Conservation (phyloP, 2,797 vertebrate genomes). For the Limosa lapponica region DNA sequence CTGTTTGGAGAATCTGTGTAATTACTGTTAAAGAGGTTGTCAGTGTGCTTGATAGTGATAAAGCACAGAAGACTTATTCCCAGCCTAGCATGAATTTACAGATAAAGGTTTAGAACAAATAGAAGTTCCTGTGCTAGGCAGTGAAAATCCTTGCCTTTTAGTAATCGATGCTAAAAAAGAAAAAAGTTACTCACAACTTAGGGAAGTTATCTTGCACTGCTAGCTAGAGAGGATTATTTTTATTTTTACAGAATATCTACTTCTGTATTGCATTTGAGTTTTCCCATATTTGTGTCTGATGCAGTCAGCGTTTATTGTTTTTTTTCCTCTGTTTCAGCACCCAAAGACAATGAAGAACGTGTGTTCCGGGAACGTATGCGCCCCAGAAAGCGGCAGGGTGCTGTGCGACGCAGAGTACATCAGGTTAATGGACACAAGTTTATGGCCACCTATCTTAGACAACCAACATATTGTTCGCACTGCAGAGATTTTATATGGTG, state of each 20-base stretch:
- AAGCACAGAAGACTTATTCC: background rate
- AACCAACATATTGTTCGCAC: conserved; percentile 96
- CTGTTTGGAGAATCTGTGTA: background rate
- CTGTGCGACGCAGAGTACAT: conserved; percentile 92
- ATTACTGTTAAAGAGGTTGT: background rate
- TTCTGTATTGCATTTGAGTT: background rate
- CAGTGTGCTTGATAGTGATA: background rate
- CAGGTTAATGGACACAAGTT: conserved; percentile 98
- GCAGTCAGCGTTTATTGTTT: background rate
- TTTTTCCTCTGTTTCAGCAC: conserved; percentile 65
- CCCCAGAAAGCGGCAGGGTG: conserved; percentile 92
- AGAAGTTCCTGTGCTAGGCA: background rate
- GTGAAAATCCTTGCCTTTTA: background rate
- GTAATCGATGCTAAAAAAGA: background rate
- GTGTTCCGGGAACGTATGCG: conserved; percentile 94
- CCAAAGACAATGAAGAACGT: conserved; percentile 93
- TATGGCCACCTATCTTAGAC: conserved; percentile 96
- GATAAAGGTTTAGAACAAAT: background rate
- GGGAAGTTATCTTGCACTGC: background rate
- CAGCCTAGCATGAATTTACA: background rate
- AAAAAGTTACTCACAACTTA: background rate
- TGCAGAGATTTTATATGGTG: conserved; percentile 98
- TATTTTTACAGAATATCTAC: background rate
- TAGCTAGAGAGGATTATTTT: background rate
- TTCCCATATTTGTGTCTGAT: background rate